Evolutionary conservation across 1,140 invertebrate genomes (phyloP), one percentile per base, ranked within the genome.

Genomic region (Formica selysi): DNA sequence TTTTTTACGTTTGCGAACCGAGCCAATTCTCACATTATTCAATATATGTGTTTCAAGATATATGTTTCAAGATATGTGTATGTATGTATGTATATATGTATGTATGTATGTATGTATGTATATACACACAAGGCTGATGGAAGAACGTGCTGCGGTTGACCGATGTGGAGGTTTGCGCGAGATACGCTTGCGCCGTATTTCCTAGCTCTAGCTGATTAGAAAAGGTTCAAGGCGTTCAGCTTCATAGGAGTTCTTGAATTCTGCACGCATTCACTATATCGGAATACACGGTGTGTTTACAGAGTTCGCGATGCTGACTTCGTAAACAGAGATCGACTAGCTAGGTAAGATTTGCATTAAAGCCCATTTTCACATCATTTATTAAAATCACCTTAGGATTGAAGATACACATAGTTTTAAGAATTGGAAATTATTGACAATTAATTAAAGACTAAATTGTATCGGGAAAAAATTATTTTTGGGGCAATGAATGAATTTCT

Each of bases 181-280:
- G 16, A 57, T 44, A 68, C 64, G 64, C 78, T 80, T 68, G 64
- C 78, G 64, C 64, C 4, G 19, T 57, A 73, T 54, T 68, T 79
- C 54, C 44, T 44, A 54, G 48, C 48, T 29, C 26, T 70, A 54
- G 64, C 48, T 70, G 41, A 68, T 57, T 11, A 32, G 51, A 67
- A 64, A 57, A n/a, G 32, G n/a, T 65, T 65, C 19, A 32, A 29
- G 26, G 26, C 26, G 26, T 29, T 29, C 1, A 29, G 1, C 26
- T 29, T 29, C 26, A 29, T 29, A 29, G 1, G 26, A 29, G 26
- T 29, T 29, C 26, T 1, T 29, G 29, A 79, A 62, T 79, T 48
- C 36, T 38, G 29, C 29, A 29, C n/a, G 29, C 32, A 38, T 54
- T 19, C 13, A 8, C 5, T 32, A 44, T 7, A 5, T 29, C 6